Base-by-base conservation (phyloP, 2,888 invertebrate species). In the Linnaemya tessellans region DNA sequence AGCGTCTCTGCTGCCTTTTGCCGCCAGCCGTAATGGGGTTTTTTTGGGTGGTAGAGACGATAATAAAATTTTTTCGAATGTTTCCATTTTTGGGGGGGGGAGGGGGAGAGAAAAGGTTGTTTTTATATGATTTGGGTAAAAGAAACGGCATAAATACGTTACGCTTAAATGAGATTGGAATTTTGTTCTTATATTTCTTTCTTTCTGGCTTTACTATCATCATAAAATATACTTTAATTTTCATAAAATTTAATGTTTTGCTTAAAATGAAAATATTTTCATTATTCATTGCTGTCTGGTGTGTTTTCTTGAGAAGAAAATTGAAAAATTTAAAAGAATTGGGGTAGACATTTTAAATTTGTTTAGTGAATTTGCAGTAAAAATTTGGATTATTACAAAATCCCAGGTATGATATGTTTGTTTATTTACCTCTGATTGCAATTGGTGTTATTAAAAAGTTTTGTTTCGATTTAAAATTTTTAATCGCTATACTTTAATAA, bases 161-260 rank as follows among this genome's bases (percentile, higher is more conserved):
- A 81, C 75, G 77, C 22, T 77, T 54, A 68, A 74, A 79, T 79
- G 46, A 64, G 56, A 79, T 79, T 68, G 79, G 62, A 73, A 74
- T 84, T 74, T 73, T 78, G 67, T 56, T 49, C 38, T 75, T 67
- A 41, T 56, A 58, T 58, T 20, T 60, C 54, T 70, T 54, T 58
- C 5, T 43, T 67, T n/a, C 20, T 38, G 25, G 11, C 51, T 43
- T 49, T 51, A 41, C 25, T 56, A 46, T 58, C 30, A 20, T 18
- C 64, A 46, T 43, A 22, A 15, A 11, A 20, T 22, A 22, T 58
- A 70, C 78, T 84, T 84, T 81, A 81, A 84, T 78, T 79, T 79
- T 74, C 70, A 74, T 84, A 51, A 74, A 84, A 81, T 84, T 81
- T 81, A 79, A 82, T 75, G 64, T 64, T 65, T 80, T 20, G 38